Base-by-base conservation (phyloP, 2,113 vertebrate species). In the Ictidomys tridecemlineatus region DNA sequence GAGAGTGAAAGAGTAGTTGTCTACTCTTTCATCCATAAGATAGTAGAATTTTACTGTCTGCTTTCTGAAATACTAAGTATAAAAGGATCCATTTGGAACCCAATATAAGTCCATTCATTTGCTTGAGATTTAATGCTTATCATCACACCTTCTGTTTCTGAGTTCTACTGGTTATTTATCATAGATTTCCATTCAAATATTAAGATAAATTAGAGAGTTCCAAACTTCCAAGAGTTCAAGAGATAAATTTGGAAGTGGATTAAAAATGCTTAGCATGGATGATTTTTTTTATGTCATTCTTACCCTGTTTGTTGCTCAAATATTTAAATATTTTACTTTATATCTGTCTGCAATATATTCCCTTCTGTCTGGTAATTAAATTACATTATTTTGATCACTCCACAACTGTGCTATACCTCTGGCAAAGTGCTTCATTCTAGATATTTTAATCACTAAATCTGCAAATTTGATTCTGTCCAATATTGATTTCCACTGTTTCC, bases 121-220 rank as follows among this genome's bases (percentile, higher is more conserved):
- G 51, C 89, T 96, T n/a, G 45, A 95, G n/a, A 83, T 48, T 97
- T 26, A 5, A 78, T 91, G 26, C 70, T 96, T 88, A 9, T 96
- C 67, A 51, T 77, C 17, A 48, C 34, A 45, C 0, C 78, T 26
- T 83, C 48, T 89, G 42, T 3, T 51, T 94, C 73, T 85, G 18
- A 1, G 28, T 93, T 12, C 24, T 93, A 93, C 67, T 2, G 20
- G n/a, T 22, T 85, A 2, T 85, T 94, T 37, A 67, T 20, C 45
- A 76, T 2, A 51, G 26, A 63, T 93, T 97, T 92, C 22, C 95
- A 34, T 63, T 92, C 3, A 95, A 63, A 16, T 53, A 20, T n/a
- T 80, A 69, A n/a, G 22, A 63, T 91, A 83, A 93, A 51, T 74
- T 58, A 79, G 4, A 4, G 20, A 28, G 4, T 63, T 91, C 9